Conservation (phyloP, 2,113 vertebrate genomes). For the Rhinolophus ferrumequinum region DNA sequence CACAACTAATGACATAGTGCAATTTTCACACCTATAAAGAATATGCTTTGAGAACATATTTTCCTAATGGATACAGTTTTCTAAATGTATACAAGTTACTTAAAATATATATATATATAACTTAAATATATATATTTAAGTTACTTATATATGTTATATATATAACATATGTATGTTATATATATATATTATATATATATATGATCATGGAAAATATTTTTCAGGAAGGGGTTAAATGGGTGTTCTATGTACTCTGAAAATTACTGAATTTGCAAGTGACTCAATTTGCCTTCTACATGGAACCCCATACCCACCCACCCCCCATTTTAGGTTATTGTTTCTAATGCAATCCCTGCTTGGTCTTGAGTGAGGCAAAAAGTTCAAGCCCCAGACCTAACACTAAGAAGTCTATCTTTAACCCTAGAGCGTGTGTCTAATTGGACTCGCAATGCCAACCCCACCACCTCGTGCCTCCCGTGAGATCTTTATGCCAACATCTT, state of each 20-base stretch:
- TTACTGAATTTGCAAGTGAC: not conserved
- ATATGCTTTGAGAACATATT: not conserved
- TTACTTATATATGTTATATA: no score
- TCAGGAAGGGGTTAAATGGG: not conserved
- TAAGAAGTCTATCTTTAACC: not conserved
- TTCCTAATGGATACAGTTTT: not conserved
- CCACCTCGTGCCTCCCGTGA: not conserved
- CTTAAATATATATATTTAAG: no score
- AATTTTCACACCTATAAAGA: not conserved
- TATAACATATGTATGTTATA: no score
- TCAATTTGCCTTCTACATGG: not conserved
- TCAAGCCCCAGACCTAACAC: not conserved
- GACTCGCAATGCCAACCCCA: not conserved
- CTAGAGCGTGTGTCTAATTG: not conserved
- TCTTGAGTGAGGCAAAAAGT: not conserved
- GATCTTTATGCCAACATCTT: not conserved
- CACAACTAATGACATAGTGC: not conserved
- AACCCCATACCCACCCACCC: not conserved
- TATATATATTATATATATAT: no score
- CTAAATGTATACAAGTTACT: not conserved
- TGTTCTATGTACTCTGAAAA: not conserved
- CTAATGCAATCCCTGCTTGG: not conserved
- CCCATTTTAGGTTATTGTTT: not conserved
- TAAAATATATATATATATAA: not conserved
- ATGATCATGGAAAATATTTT: not conserved